Evolutionary conservation across 2,888 invertebrate genomes (phyloP).

Genomic region (Papilio demoleus): DNA sequence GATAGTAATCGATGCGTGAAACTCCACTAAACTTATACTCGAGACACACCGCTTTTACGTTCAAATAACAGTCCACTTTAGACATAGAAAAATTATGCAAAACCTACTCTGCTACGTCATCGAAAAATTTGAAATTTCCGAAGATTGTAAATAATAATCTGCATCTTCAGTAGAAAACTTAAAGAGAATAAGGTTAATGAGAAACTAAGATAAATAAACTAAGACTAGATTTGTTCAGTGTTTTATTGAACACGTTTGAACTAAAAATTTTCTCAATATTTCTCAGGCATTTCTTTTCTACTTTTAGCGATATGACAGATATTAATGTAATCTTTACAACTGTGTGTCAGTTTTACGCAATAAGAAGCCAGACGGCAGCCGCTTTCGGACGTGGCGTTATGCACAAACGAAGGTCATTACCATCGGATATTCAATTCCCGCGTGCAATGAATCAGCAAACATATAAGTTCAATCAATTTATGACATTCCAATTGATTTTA

Average conservation of each 20-base stretch:
- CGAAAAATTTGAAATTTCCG: neutral
- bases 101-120: neutral
- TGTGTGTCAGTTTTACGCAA: constrained; percentile 58
- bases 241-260: too few species aligned
- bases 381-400: constrained; percentile 63
- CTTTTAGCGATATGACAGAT: neutral
- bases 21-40: constrained; percentile 53
- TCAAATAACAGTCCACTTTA: neutral
- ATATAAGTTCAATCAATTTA: constrained; percentile 69
- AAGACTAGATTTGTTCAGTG: too few species aligned
- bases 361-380: constrained; percentile 67
- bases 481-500: constrained; percentile 60
- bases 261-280: neutral
- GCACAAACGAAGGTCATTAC: constrained; percentile 75
- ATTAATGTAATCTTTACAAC: constrained; percentile 39
- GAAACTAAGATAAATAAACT: too few species aligned
- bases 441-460: constrained; percentile 70
- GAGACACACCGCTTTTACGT: constrained; percentile 44
- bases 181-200: too few species aligned
- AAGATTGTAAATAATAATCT: neutral
- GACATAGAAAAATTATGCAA: neutral
- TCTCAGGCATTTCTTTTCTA: neutral
- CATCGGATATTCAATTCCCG: constrained; percentile 74
- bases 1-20: constrained; percentile 80
- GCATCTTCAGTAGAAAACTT: neutral